Conservation (phyloP, 1,140 invertebrate species). For the Pseudomyrmex concolor region DNA sequence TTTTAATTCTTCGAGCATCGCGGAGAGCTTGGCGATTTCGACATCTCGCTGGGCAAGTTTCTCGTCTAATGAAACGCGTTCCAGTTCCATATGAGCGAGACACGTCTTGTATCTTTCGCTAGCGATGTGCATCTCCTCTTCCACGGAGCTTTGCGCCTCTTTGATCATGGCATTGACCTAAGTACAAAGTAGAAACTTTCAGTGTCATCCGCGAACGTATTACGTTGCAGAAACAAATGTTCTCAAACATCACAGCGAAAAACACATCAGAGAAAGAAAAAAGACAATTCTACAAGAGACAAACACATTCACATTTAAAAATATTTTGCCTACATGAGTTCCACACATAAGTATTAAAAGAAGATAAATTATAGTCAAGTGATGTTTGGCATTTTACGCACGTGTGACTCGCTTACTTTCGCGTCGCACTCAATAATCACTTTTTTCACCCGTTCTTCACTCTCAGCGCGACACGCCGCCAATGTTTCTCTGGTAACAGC, state of each 20-base stretch:
- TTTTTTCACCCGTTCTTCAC: conserved; percentile 78
- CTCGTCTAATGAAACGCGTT: conserved; percentile 73
- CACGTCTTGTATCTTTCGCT: conserved; percentile 75
- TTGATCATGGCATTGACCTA: conserved; percentile 76
- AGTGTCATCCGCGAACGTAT: neutral
- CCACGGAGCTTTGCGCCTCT: conserved; percentile 73
- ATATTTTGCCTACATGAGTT: neutral
- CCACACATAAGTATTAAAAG: conserved; percentile 1
- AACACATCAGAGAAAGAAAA: conserved; percentile 14
- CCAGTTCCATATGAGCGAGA: conserved; percentile 74
- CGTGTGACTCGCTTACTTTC: conserved; percentile 73
- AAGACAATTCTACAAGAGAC: neutral
- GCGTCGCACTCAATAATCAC: conserved; percentile 78
- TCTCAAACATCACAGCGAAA: conserved; percentile 62
- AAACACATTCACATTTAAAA: neutral
- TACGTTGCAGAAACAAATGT: conserved; percentile 1
- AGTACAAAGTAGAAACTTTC: conserved; percentile 6
- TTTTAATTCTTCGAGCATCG: conserved; percentile 78
- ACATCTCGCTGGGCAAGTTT: conserved; percentile 76
- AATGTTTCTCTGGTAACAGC: conserved; percentile 78
- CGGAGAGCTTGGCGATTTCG: conserved; percentile 75
- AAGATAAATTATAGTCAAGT: conserved; percentile 51
- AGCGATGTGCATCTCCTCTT: conserved; percentile 76
- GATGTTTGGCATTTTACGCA: conserved; percentile 65
- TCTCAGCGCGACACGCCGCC: conserved; percentile 79